These are phyloP conservation scores for Oxytorus armatus DNA, from an alignment of 2,888 invertebrate genomes.

Conservation along the genomic window DNA sequence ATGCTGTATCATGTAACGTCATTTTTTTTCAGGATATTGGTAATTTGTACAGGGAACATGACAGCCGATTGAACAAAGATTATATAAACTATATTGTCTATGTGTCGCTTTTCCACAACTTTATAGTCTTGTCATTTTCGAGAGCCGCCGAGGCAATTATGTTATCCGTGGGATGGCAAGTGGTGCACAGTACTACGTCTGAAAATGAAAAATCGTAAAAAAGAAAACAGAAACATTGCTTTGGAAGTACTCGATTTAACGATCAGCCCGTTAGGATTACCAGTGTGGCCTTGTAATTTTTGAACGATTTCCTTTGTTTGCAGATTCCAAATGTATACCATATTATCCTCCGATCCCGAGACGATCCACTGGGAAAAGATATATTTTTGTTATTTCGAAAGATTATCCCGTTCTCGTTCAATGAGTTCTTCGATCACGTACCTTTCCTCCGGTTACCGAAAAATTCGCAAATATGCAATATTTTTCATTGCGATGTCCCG, in stretches of 20 bases:
- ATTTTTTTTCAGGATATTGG: slow-evolving; percentile 63
- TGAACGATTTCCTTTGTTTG: slow-evolving; percentile 99
- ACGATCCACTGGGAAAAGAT: slow-evolving; percentile 95
- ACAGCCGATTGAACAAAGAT: slow-evolving; percentile 53
- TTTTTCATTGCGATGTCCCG: slow-evolving; percentile 99
- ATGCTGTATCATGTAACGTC: slow-evolving; percentile 64
- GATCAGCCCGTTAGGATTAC: slow-evolving; percentile 86
- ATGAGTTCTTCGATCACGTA: too few species aligned
- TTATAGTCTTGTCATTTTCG: slow-evolving; percentile 99
- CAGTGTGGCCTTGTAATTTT: slow-evolving; percentile 97
- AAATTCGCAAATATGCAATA: slow-evolving; percentile 99
- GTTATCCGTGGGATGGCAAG: slow-evolving; percentile 99
- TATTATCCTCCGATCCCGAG: slow-evolving; percentile 99
- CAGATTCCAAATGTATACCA: slow-evolving; percentile 99
- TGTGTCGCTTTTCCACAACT: slow-evolving; percentile 99
- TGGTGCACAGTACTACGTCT: slow-evolving; percentile 97
- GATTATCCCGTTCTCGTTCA: slow-evolving; percentile 20
- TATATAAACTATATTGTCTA: slow-evolving; percentile 83
- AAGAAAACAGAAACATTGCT: too few species aligned
- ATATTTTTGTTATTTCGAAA: slow-evolving; percentile 32
- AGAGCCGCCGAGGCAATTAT: slow-evolving; percentile 99
- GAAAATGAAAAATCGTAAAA: slow-evolving; percentile 73
- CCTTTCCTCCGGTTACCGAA: slow-evolving; percentile 99
- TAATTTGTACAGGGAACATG: slow-evolving; percentile 71
- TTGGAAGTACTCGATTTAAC: slow-evolving; percentile 19